Percentiles rank a stretch among this genome's conserved stretches.
Conservation (phyloP, 2,113 vertebrate genomes). For the Ophiodon elongatus region DNA sequence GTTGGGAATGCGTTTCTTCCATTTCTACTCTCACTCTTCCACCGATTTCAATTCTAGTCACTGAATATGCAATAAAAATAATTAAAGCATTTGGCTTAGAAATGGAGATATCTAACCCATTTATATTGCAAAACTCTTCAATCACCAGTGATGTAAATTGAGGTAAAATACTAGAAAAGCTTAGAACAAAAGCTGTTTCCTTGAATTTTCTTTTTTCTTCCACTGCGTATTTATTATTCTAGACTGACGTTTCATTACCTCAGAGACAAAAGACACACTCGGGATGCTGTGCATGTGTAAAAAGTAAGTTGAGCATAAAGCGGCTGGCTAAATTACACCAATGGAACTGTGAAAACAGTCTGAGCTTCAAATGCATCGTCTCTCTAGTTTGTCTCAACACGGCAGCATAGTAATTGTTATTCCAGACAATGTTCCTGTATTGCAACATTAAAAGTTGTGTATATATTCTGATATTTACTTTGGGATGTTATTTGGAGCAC, state of each 20-base stretch:
- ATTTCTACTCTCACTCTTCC: not conserved
- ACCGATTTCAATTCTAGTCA: not conserved
- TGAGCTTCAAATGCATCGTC: not conserved
- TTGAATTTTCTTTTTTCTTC: not conserved
- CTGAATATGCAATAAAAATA: too few relatives aligned
- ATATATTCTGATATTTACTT: conserved; percentile 8
- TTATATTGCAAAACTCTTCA: not conserved
- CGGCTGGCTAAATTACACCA: too few relatives aligned
- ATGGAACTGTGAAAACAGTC: too few relatives aligned
- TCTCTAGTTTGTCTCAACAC: not conserved
- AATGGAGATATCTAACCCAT: not conserved
- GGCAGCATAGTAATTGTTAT: not conserved
- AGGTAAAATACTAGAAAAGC: not conserved
- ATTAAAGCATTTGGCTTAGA: not conserved
- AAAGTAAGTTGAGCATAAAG: not conserved
- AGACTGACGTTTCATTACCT: not conserved
- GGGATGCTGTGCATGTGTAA: not conserved
- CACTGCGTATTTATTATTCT: not conserved
- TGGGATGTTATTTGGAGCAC: conserved; percentile 10
- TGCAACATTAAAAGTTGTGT: not conserved
- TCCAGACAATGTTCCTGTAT: not conserved
- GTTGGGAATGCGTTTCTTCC: not conserved
- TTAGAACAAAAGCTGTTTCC: not conserved
- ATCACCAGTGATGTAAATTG: not conserved
- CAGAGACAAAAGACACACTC: not conserved